Conservation (phyloP, 1,140 invertebrate genomes). For the Plectrocnemia conspersa region DNA sequence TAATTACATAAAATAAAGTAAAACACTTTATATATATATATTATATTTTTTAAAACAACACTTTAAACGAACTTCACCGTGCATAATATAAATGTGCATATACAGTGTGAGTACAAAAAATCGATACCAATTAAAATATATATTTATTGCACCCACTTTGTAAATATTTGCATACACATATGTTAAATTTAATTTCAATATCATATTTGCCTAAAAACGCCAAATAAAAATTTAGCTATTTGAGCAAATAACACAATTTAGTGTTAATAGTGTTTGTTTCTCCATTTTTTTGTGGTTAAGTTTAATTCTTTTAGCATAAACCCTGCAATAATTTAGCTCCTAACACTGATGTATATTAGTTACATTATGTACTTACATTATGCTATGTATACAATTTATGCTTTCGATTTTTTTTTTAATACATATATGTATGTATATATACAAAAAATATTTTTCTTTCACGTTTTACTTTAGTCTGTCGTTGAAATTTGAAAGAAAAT, state of each 20-base stretch:
- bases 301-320: slow-evolving; percentile 22
- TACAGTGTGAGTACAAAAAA: not conserved
- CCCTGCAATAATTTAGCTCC: slow-evolving; percentile 31
- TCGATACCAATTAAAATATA: not conserved
- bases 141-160: too few species aligned
- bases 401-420: not conserved
- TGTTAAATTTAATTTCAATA: too few species aligned
- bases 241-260: slow-evolving; percentile 5
- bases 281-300: too few species aligned
- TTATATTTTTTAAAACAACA: too few species aligned
- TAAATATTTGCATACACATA: too few species aligned
- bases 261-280: not conserved
- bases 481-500: too few species aligned
- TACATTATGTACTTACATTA: slow-evolving; percentile 1
- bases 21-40: too few species aligned
- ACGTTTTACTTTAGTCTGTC: not conserved
- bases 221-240: not conserved
- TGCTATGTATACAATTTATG: not conserved
- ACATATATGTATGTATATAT: slow-evolving; percentile 1
- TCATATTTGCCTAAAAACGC: too few species aligned
- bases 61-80: slow-evolving; percentile 23
- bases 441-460: slow-evolving; percentile 15
- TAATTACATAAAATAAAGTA: too few species aligned
- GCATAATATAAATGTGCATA: slow-evolving; percentile 18
- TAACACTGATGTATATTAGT: slow-evolving; percentile 20